phyloP scores from a whole-genome alignment of 2,888 invertebrate genomes.

The Drosophila diplacantha region DNA sequence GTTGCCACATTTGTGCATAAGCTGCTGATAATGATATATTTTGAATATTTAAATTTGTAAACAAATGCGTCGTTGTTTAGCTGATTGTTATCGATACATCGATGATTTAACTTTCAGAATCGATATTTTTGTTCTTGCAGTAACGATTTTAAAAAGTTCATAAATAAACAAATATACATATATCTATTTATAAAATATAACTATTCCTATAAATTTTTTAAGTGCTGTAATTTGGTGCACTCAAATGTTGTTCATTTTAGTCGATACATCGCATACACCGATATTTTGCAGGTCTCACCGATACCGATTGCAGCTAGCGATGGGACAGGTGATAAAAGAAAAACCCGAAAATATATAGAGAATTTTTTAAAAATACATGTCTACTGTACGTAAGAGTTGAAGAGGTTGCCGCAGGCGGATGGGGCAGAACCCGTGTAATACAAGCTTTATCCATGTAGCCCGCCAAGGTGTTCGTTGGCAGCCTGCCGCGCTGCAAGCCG shows the following conservation, averaged over 20 bases:
- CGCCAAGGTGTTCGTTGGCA: conserved; percentile 95
- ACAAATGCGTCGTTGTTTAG: conserved; percentile 20
- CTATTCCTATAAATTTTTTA: background rate
- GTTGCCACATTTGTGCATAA: conserved; percentile 56
- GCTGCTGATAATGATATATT: conserved; percentile 1
- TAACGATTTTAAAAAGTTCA: background rate
- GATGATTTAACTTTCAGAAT: background rate
- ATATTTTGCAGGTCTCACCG: conserved; percentile 6
- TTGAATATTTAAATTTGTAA: conserved; percentile 33
- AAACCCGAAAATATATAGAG: conserved; percentile 32
- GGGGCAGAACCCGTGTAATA: conserved; percentile 23
- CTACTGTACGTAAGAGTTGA: conserved; percentile 39
- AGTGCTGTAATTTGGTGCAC: background rate
- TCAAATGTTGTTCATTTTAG: background rate
- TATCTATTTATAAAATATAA: background rate
- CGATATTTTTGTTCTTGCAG: background rate
- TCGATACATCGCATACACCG: background rate
- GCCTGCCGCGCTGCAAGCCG: conserved; percentile 89
- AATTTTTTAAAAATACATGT: conserved; percentile 34
- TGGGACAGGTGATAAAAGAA: conserved; percentile 26
- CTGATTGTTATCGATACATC: background rate
- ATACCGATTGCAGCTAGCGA: background rate
- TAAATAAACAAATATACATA: too few species aligned
- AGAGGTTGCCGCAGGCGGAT: conserved; percentile 6
- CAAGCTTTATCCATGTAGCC: conserved; percentile 74